Evolutionary conservation across 2,888 invertebrate species (phyloP).

Genomic region (Ormia ochracea): DNA sequence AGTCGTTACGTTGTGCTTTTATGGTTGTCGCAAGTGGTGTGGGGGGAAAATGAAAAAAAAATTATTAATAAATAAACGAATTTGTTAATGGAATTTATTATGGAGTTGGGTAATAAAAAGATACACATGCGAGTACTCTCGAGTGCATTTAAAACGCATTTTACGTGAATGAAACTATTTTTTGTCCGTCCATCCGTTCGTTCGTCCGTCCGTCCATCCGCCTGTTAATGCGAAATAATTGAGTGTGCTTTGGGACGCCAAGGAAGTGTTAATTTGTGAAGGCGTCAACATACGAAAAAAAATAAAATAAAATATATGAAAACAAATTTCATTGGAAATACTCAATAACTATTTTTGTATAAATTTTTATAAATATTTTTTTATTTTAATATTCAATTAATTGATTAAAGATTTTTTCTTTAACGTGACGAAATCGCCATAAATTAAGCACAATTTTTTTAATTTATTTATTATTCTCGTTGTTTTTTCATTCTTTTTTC

Average conservation of each 20-base stretch:
- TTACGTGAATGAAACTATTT: not conserved
- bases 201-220: no score
- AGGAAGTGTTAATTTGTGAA: constrained; percentile 57
- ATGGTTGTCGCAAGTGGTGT: constrained; percentile 8
- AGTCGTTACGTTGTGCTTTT: constrained; percentile 21
- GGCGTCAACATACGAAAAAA: constrained; percentile 52
- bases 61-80: constrained; percentile 36
- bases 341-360: constrained; percentile 19
- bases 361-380: constrained; percentile 1
- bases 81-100: constrained; percentile 49
- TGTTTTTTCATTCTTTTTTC: no score
- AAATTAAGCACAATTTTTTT: no score
- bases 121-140: not conserved
- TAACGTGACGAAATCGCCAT: constrained; percentile 3
- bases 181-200: no score
- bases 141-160: not conserved
- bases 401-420: not conserved
- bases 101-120: constrained; percentile 13
- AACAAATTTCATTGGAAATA: constrained; percentile 27
- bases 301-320: no score
- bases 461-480: no score
- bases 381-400: not conserved
- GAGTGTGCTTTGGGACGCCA: constrained; percentile 18
- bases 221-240: not conserved
- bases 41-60: not conserved